Conservation (phyloP, 1,140 invertebrate genomes). For the Pemphigus obesinymphae region DNA sequence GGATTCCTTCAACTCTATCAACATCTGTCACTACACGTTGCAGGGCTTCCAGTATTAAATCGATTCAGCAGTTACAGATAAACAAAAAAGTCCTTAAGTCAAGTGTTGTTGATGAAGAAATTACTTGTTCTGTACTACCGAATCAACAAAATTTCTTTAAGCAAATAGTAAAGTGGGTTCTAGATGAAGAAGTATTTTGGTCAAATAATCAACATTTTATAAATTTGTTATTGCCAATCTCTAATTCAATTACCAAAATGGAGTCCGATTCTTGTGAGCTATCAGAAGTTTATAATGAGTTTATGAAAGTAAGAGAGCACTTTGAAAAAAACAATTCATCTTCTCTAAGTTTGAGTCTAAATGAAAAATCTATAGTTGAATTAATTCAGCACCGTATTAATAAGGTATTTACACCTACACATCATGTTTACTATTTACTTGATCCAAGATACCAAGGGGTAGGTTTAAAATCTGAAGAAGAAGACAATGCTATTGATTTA, state of each 20-base stretch:
- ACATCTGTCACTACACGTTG: background rate
- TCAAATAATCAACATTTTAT: background rate
- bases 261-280: background rate
- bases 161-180: background rate
- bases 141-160: background rate
- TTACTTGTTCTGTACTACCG: background rate
- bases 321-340: background rate
- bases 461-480: background rate
- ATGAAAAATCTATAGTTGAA: background rate
- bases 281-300: background rate
- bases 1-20: background rate
- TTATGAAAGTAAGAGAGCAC: background rate
- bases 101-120: background rate
- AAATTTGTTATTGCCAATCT: background rate
- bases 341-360: background rate
- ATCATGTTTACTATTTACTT: background rate
- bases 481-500: background rate
- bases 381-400: background rate
- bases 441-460: background rate
- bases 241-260: background rate
- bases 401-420: background rate
- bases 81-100: background rate
- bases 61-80: background rate
- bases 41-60: background rate
- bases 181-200: background rate